Evolutionary conservation across 2,113 vertebrate species (phyloP).

Genomic region (Lutjanus erythropterus): DNA sequence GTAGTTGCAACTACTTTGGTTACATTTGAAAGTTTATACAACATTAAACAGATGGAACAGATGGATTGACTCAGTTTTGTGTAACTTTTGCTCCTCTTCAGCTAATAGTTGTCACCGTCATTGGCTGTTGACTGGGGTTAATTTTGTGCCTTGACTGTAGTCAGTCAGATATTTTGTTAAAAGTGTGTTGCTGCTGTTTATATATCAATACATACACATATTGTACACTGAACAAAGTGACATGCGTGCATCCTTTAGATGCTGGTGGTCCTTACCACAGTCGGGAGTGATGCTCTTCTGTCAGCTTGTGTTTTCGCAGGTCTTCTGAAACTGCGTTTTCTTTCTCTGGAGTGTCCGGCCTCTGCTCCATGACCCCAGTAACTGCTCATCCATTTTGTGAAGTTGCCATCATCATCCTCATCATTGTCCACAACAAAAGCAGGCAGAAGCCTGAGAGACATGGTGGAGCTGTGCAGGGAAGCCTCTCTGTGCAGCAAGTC

Average conservation of each 20-base stretch:
- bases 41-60: too few relatives aligned
- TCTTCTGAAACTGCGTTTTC: constrained; percentile 83
- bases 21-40: too few relatives aligned
- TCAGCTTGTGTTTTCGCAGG: constrained; percentile 67
- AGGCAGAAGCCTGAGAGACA: constrained; percentile 85
- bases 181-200: constrained; percentile 9
- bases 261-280: constrained; percentile 86
- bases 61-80: too few relatives aligned
- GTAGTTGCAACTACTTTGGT: too few relatives aligned
- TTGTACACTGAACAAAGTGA: not conserved
- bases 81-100: too few relatives aligned
- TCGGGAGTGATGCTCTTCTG: constrained; percentile 91
- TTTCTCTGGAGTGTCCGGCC: constrained; percentile 80
- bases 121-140: too few relatives aligned
- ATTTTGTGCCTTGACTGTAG: too few relatives aligned
- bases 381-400: constrained; percentile 99
- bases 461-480: constrained; percentile 52
- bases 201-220: not conserved
- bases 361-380: constrained; percentile 93
- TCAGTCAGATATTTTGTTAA: not conserved
- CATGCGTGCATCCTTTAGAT: not conserved
- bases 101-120: too few relatives aligned
- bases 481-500: constrained; percentile 47
- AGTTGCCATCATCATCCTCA: constrained; percentile 93
- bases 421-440: constrained; percentile 90